Evolutionary conservation across 2,888 invertebrate species (phyloP).

Genomic region (Cerastis leucographa): DNA sequence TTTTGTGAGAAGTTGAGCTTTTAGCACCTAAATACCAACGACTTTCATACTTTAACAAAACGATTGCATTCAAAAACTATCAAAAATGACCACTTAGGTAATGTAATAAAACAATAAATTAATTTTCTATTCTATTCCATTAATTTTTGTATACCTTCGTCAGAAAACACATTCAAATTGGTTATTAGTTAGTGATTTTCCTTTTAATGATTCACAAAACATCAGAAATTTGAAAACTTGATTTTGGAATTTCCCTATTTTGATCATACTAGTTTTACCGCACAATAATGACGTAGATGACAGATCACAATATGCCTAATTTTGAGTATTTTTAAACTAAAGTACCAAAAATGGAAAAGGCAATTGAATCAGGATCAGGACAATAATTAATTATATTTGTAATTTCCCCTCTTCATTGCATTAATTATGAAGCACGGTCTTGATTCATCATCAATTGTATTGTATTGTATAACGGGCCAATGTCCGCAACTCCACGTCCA

Average conservation of each 20-base stretch:
- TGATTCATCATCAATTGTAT: neutral
- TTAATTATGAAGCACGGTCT: neutral
- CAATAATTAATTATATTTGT: neutral
- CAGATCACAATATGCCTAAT: neutral
- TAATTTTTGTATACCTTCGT: neutral
- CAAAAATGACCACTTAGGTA: neutral
- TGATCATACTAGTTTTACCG: neutral
- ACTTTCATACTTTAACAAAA: neutral
- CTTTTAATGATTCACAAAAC: neutral
- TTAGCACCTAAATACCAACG: neutral
- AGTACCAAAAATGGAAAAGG: too few relatives aligned
- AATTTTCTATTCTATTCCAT: neutral
- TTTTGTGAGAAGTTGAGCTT: neutral
- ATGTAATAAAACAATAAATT: neutral
- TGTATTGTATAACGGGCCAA: too few relatives aligned
- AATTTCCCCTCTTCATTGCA: neutral
- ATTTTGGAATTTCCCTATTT: neutral
- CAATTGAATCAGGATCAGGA: neutral
- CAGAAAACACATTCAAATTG: neutral
- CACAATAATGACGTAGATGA: neutral
- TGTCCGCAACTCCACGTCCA: too few relatives aligned
- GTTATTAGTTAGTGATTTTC: neutral
- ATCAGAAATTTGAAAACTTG: neutral
- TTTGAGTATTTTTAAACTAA: neutral
- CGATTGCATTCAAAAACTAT: neutral